Conservation (phyloP, 30 jellyfish, hydroid and myxozoan species). For the Sanderia malayensis region DNA sequence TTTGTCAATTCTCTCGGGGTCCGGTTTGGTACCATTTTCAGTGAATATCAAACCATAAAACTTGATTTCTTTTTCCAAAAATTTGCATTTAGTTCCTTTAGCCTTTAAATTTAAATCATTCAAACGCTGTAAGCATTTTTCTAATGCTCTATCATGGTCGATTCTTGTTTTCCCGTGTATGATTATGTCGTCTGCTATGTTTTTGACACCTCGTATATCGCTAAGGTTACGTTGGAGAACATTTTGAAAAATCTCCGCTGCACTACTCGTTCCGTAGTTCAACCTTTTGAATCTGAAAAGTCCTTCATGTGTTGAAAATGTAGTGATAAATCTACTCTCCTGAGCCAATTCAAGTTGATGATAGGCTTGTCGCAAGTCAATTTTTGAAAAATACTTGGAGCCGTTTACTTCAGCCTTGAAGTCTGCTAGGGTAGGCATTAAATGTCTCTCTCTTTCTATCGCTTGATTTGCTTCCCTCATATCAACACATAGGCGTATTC, state of each 20-base stretch:
- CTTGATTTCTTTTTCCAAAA: slow-evolving; percentile 10
- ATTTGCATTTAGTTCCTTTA: slow-evolving; percentile 9
- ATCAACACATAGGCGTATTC: slow-evolving; percentile 49
- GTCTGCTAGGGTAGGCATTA: slow-evolving; percentile 48
- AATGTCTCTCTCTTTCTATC: slow-evolving; percentile 37
- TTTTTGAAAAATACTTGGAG: slow-evolving; percentile 38
- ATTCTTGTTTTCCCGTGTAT: slow-evolving; percentile 16
- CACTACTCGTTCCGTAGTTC: slow-evolving; percentile 36
- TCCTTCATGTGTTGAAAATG: slow-evolving; percentile 55
- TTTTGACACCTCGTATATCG: slow-evolving; percentile 35
- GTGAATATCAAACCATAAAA: slow-evolving; percentile 38
- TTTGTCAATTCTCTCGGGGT: slow-evolving; percentile 24
- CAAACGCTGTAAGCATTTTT: slow-evolving; percentile 10
- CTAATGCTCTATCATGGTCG: slow-evolving; percentile 31
- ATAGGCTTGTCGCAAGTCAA: slow-evolving; percentile 44
- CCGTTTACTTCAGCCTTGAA: slow-evolving; percentile 56
- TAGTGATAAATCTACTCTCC: slow-evolving; percentile 46
- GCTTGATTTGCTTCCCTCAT: slow-evolving; percentile 57
- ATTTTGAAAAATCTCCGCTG: slow-evolving; percentile 50
- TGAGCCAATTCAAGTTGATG: slow-evolving; percentile 49
- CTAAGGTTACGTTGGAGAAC: slow-evolving; percentile 21
- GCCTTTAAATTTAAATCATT: background rate
- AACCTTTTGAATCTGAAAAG: slow-evolving; percentile 36
- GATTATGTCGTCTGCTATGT: slow-evolving; percentile 65
- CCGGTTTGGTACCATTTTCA: slow-evolving; percentile 37